Percentiles rank a stretch among this genome's conserved stretches.
Evolutionary conservation across 2,797 vertebrate genomes (phyloP).

Genomic region (Silurus lanzhouensis): DNA sequence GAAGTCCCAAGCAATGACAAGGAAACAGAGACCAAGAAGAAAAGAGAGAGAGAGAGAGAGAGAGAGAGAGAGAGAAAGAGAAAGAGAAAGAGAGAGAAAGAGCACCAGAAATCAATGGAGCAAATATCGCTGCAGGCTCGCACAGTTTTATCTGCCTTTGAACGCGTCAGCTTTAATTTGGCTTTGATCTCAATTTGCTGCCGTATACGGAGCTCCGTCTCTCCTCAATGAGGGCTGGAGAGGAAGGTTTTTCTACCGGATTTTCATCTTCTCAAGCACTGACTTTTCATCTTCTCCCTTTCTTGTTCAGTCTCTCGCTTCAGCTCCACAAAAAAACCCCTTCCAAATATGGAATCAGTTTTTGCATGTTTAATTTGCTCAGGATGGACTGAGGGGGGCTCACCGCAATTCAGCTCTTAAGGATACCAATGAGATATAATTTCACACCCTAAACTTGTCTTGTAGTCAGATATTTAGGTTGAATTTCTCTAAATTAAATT

Average conservation of each 20-base stretch:
- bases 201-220: slow-evolving; percentile 72
- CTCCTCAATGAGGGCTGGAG: slow-evolving; percentile 70
- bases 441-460: slow-evolving; percentile 11
- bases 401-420: slow-evolving; percentile 39
- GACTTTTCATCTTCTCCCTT: slow-evolving; percentile 23
- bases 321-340: slow-evolving; percentile 39
- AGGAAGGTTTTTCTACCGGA: slow-evolving; percentile 70
- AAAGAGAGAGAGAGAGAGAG: slow-evolving; percentile 28
- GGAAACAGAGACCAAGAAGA: slow-evolving; percentile 59
- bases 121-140: slow-evolving; percentile 79
- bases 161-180: slow-evolving; percentile 85
- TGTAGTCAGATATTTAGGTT: background rate
- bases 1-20: slow-evolving; percentile 59
- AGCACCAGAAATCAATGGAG: slow-evolving; percentile 79
- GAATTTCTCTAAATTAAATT: too few relatives aligned
- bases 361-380: background rate
- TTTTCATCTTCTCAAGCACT: slow-evolving; percentile 60
- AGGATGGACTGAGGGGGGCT: background rate
- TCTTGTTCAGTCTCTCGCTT: slow-evolving; percentile 38
- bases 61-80: slow-evolving; percentile 30
- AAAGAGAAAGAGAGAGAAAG: slow-evolving; percentile 37
- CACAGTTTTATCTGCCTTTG: slow-evolving; percentile 82
- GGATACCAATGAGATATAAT: slow-evolving; percentile 44
- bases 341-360: slow-evolving; percentile 14
- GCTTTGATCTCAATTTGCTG: slow-evolving; percentile 85